Evolutionary conservation across 2,113 vertebrate genomes (phyloP), one percentile per base, ranked within the genome.

Genomic region (Callocephalon fimbriatum): DNA sequence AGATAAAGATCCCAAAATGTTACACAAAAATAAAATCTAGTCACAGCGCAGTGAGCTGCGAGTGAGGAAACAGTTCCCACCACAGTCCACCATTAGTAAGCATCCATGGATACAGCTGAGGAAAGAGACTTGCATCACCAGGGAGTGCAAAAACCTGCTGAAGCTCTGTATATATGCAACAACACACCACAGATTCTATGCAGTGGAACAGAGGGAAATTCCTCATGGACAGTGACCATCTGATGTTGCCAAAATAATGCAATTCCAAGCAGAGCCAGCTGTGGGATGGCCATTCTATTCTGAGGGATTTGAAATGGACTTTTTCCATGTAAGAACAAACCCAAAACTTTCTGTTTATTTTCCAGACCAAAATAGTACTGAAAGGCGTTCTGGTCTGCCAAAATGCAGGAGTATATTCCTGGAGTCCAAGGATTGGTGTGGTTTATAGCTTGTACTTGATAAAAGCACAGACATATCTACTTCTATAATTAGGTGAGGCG

Each of bases 151-250:
- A 77, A 65, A 89, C 25, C 20, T 21, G 35, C 42, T 38, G 53
- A 42, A 50, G 7, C 10, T 53, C 45, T 88, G 27, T 25, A 32
- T 11, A 4, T 27, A 9, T 2, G 2, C 17, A 51, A 26, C 11
- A 8, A 6, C 17, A 53, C 67, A 47, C 47, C 61, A 7, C 25
- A 59, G 21, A 2, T 1, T 12, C 51, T 67, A 1, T 58, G 48
- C 71, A 37, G n/a, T 18, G 31, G 20, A 71, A 63, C 14, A 83
- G 32, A n/a, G 12, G 12, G 23, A 45, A 32, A 8, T 22, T 56
- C 48, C 21, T 83, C 20, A 9, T 10, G 23, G 48, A 19, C 0
- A 0, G 13, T 32, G 15, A 44, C 32, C 9, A 27, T 21, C 37
- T 65, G 44, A 44, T 17, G 3, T 48, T 65, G 16, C 4, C 37